Evolutionary conservation across 1,140 invertebrate species (phyloP), one percentile per base, ranked within the genome.

Genomic region (Halictus rubicundus): DNA sequence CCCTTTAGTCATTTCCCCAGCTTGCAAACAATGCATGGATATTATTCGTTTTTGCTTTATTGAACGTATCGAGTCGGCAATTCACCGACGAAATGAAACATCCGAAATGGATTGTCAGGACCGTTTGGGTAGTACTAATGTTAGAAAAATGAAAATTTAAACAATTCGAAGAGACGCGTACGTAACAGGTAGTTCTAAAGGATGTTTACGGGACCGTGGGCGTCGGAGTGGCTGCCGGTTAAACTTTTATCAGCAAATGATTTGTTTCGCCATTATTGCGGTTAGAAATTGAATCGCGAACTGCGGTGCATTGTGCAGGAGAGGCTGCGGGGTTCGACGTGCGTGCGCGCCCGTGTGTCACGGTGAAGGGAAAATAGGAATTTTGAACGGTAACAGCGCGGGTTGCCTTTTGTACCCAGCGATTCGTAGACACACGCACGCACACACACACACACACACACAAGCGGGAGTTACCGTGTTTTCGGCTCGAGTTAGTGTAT

Each of bases 261-360:
- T 78, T 72, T 71, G 68, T 72, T 72, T 71, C 32, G 49, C 49
- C 16, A 49, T 66, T 69, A 74, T 64, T 32, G 61, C 32, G 61
- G 68, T 84, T 76, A 86, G 80, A 82, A 79, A 83, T 72, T 39
- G 52, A 82, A 85, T 85, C 63, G 70, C 54, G 61, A 78, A 72
- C 63, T 65, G 65, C 46, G n/a, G 21, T 10, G 37, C 27, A 85
- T 84, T 85, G 74, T 84, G 16, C 42, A 32, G 25, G 12, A 37
- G 9, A 32, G 32, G 32, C 32, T 32, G 32, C 5, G 32, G 32
- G 32, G 32, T 32, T 32, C 32, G 32, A 32, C 1, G 14, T 2
- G 6, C 2, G n/a, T 0, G 19, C 1, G 6, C 7, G 54, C 23
- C n/a, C n/a, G n/a, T n/a, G 21, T 7, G 42, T 27, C 16, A 14